A percentile compares a stretch with the other conserved stretches of the same genome.
These are phyloP conservation scores for Philaethria dido DNA, from an alignment of 2,888 invertebrate genomes.

Conservation along the genomic window DNA sequence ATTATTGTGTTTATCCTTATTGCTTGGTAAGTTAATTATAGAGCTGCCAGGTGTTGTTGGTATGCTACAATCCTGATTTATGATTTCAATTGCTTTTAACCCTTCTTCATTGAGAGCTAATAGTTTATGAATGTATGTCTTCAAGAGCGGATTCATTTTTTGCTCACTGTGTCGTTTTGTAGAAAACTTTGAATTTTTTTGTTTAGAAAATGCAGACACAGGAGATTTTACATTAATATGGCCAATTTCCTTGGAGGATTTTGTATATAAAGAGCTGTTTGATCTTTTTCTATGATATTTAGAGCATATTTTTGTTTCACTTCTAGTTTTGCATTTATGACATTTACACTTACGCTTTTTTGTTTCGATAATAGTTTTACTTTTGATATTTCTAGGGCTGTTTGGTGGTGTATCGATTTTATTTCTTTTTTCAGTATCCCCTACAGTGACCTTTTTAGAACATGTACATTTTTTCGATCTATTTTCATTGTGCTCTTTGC, in stretches of 20 bases:
- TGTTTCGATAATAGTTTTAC: constrained; percentile 36
- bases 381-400: constrained; percentile 51
- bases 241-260: constrained; percentile 26
- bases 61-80: constrained; percentile 74
- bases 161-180: constrained; percentile 42
- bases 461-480: constrained; percentile 51
- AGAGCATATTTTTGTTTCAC: constrained; percentile 38
- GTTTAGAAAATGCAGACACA: constrained; percentile 9
- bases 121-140: constrained; percentile 70
- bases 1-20: constrained; percentile 52
- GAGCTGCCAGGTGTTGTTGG: constrained; percentile 77
- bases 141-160: constrained; percentile 63
- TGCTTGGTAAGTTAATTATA: constrained; percentile 67
- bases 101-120: constrained; percentile 68
- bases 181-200: constrained; percentile 15
- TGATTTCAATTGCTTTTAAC: constrained; percentile 69
- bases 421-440: constrained; percentile 32
- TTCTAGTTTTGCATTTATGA: constrained; percentile 46
- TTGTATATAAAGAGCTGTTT: constrained; percentile 22
- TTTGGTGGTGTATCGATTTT: constrained; percentile 59
- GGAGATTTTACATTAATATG: constrained; percentile 4
- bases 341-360: constrained; percentile 37
- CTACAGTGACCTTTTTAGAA: constrained; percentile 38
- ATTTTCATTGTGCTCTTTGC: constrained; percentile 48
- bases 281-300: constrained; percentile 35